Percentiles rank a stretch among this genome's conserved stretches.
Evolutionary conservation across 2,888 invertebrate species (phyloP).

Genomic region (Phortica magna): DNA sequence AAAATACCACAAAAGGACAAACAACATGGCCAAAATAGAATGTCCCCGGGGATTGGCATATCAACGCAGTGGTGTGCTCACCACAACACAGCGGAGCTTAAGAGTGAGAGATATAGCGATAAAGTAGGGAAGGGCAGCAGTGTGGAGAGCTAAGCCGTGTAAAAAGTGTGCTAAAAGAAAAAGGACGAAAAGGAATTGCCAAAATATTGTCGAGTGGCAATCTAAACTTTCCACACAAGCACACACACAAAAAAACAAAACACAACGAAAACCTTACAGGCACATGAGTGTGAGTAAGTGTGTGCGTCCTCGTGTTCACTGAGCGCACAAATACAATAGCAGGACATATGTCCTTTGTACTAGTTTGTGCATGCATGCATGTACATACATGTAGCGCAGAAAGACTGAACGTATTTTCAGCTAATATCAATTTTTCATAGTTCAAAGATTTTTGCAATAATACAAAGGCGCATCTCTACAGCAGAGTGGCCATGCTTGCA

Average conservation of each 20-base stretch:
- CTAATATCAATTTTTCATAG: slow-evolving; percentile 73
- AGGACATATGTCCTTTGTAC: slow-evolving; percentile 7
- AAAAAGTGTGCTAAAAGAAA: slow-evolving; percentile 10
- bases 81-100: slow-evolving; percentile 37
- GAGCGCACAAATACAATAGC: slow-evolving; percentile 59
- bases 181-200: slow-evolving; percentile 22
- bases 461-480: slow-evolving; percentile 11
- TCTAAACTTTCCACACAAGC: slow-evolving; percentile 22
- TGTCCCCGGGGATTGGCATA: slow-evolving; percentile 40
- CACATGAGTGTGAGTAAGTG: neutral
- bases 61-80: neutral
- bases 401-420: slow-evolving; percentile 68
- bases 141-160: neutral
- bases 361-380: too few species aligned
- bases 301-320: neutral
- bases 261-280: neutral
- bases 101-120: slow-evolving; percentile 29
- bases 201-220: slow-evolving; percentile 32
- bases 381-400: slow-evolving; percentile 39
- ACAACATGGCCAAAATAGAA: slow-evolving; percentile 47
- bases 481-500: neutral
- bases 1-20: slow-evolving; percentile 34
- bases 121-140: slow-evolving; percentile 26
- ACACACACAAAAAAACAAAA: neutral
- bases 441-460: slow-evolving; percentile 66